Conservation (phyloP, 1,140 invertebrate genomes). For the Drosophila saltans region DNA sequence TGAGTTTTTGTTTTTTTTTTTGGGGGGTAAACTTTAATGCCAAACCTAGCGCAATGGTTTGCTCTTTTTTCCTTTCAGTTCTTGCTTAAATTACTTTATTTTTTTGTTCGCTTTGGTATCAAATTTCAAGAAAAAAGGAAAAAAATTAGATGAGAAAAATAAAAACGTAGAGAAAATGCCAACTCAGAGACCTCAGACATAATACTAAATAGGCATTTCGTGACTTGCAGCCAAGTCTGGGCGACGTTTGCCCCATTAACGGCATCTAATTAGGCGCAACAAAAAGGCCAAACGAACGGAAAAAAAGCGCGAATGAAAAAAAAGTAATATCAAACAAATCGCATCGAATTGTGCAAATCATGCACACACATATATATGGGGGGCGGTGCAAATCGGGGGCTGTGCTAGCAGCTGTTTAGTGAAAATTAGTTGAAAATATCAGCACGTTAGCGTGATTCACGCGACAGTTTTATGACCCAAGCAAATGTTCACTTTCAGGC, state of each 20-base stretch:
- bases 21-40: constrained; percentile 13
- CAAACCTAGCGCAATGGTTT: constrained; percentile 11
- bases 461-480: constrained; percentile 59
- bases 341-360: constrained; percentile 72
- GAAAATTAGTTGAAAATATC: constrained; percentile 59
- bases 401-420: constrained; percentile 33
- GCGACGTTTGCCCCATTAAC: constrained; percentile 67
- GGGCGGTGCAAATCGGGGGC: constrained; percentile 8
- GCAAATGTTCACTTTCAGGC: background rate
- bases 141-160: constrained; percentile 52
- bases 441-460: constrained; percentile 79
- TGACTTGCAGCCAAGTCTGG: constrained; percentile 77
- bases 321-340: constrained; percentile 58
- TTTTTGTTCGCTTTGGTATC: constrained; percentile 38
- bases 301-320: constrained; percentile 17
- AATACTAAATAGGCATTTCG: constrained; percentile 72
- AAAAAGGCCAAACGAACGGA: constrained; percentile 4
- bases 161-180: constrained; percentile 44
- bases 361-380: constrained; percentile 22
- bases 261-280: constrained; percentile 66
- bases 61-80: background rate
- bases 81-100: constrained; percentile 35
- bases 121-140: constrained; percentile 71
- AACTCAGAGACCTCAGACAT: constrained; percentile 57
- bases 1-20: background rate